phyloP scores from a whole-genome alignment of 2,888 invertebrate genomes.

The Synanthedon andrenaeformis region DNA sequence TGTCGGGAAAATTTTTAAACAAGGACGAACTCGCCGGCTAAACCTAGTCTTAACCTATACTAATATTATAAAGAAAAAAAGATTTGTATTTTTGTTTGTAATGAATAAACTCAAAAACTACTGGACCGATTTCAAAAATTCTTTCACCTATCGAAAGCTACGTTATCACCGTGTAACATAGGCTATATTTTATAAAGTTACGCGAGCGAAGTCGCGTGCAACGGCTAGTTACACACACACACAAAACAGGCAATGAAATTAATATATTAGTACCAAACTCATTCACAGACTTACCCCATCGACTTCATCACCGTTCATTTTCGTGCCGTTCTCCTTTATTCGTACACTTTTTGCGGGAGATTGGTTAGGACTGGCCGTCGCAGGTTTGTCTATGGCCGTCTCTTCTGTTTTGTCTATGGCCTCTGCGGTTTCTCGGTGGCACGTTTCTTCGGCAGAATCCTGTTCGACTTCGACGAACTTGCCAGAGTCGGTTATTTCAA shows the following conservation, averaged over 20 bases:
- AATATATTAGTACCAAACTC: neutral
- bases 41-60: too few species aligned
- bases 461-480: conserved; percentile 67
- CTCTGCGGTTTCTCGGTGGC: conserved; percentile 13
- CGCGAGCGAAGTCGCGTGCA: too few species aligned
- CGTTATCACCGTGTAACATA: too few species aligned
- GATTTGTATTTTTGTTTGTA: too few species aligned
- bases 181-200: too few species aligned
- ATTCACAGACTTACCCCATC: conserved; percentile 29
- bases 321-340: conserved; percentile 57
- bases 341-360: conserved; percentile 58
- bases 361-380: conserved; percentile 37
- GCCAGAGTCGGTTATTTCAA: conserved; percentile 63
- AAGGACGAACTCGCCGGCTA: too few species aligned
- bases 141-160: too few species aligned
- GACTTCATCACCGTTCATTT: conserved; percentile 33
- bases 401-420: conserved; percentile 10
- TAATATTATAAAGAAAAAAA: too few species aligned
- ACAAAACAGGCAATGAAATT: neutral
- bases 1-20: too few species aligned
- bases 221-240: too few species aligned
- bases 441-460: conserved; percentile 21
- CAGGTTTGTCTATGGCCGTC: conserved; percentile 19
- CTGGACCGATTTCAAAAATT: too few species aligned
- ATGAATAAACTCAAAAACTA: too few species aligned